phyloP scores from a whole-genome alignment of 2,113 vertebrate genomes.

The Tringa solitaria region DNA sequence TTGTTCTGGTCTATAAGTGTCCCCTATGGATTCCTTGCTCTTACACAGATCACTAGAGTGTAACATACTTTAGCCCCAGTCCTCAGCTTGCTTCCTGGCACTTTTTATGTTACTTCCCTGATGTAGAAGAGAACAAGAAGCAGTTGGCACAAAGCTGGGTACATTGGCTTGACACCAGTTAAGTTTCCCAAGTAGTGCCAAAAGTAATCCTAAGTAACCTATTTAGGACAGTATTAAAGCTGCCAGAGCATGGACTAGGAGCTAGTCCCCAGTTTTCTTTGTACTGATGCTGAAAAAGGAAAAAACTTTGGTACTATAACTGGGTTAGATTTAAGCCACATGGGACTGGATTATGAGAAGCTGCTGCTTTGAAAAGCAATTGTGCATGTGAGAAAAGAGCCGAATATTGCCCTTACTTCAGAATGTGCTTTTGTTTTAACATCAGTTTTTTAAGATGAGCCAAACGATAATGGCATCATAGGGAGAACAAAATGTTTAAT shows the following conservation, averaged over 20 bases:
- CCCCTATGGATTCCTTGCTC: background rate
- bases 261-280: background rate
- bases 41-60: background rate
- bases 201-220: conserved; percentile 28
- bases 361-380: background rate
- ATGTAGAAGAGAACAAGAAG: conserved; percentile 4
- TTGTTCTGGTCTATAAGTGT: background rate
- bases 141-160: background rate
- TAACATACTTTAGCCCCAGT: background rate
- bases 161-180: conserved; percentile 15
- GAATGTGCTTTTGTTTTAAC: background rate
- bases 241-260: background rate
- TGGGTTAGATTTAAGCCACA: background rate
- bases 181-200: background rate
- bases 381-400: background rate
- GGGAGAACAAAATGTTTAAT: background rate
- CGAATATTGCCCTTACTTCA: background rate
- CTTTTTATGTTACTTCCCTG: background rate
- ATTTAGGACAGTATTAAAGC: background rate
- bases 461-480: background rate
- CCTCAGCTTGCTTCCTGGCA: background rate
- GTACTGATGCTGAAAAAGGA: background rate
- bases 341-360: background rate
- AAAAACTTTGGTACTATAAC: background rate
- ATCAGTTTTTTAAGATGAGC: background rate